Percentiles rank a stretch among this genome's conserved stretches.
Evolutionary conservation across 2,113 vertebrate genomes (phyloP).

Genomic region (Chelonoidis abingdonii): DNA sequence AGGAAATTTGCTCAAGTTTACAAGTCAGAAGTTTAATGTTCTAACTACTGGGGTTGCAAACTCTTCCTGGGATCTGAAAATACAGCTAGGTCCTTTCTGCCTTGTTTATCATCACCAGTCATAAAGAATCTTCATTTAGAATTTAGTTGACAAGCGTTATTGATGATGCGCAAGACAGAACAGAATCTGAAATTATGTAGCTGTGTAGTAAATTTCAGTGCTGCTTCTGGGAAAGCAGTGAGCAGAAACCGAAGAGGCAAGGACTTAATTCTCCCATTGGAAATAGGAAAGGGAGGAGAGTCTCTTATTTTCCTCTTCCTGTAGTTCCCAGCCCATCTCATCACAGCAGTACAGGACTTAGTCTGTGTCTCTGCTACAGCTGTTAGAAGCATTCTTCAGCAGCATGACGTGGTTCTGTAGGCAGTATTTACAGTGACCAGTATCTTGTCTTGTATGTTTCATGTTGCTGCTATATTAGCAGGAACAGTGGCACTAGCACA

Average conservation of each 20-base stretch:
- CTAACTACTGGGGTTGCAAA: not conserved
- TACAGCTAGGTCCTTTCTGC: not conserved
- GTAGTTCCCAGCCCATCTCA: not conserved
- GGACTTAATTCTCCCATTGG: not conserved
- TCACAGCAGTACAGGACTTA: not conserved
- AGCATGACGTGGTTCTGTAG: not conserved
- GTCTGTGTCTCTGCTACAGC: not conserved
- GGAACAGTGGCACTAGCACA: not conserved
- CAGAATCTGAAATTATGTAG: not conserved
- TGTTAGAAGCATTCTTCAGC: not conserved
- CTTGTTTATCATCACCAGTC: rapidly evolving
- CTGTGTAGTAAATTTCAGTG: rapidly evolving
- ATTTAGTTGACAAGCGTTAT: rapidly evolving
- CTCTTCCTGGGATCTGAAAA: not conserved
- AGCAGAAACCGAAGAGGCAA: not conserved
- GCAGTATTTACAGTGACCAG: not conserved
- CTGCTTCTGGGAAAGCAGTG: not conserved
- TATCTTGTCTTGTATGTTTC: not conserved
- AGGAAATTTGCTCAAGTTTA: not conserved
- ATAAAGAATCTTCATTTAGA: rapidly evolving
- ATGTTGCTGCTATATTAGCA: not conserved
- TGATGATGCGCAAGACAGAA: not conserved
- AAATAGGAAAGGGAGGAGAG: not conserved
- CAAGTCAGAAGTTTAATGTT: not conserved
- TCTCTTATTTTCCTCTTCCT: not conserved